These are phyloP conservation scores for Valencia hispanica DNA, from an alignment of 2,797 vertebrate species.

Conservation along the genomic window DNA sequence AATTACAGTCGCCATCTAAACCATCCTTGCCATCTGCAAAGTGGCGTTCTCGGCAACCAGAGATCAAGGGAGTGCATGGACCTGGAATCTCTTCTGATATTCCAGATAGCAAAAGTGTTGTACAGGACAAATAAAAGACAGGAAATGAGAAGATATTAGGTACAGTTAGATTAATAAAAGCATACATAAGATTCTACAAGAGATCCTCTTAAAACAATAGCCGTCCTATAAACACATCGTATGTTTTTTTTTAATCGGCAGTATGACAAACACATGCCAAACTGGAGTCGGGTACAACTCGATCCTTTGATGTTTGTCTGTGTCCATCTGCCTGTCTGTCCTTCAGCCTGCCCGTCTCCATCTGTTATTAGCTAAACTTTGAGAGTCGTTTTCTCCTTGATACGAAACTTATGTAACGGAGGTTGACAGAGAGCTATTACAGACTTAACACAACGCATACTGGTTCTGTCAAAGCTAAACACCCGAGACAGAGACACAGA, in stretches of 20 bases:
- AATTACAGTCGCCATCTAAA: slow-evolving; percentile 62
- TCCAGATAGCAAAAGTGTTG: slow-evolving; percentile 48
- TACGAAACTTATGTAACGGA: slow-evolving; percentile 66
- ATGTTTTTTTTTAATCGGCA: slow-evolving; percentile 23
- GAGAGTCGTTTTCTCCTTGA: slow-evolving; percentile 65
- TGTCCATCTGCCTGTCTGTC: slow-evolving; percentile 45
- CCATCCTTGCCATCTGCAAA: slow-evolving; percentile 36
- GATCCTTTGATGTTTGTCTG: slow-evolving; percentile 59
- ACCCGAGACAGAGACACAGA: slow-evolving; percentile 38
- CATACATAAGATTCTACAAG: slow-evolving; percentile 1
- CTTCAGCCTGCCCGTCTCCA: slow-evolving; percentile 47
- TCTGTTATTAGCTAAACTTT: slow-evolving; percentile 52
- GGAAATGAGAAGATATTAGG: slow-evolving; percentile 28
- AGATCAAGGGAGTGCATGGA: slow-evolving; percentile 34
- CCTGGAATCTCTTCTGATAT: slow-evolving; percentile 56
- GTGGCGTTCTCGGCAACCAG: slow-evolving; percentile 37
- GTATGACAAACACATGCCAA: slow-evolving; percentile 8
- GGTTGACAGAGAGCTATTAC: slow-evolving; percentile 61
- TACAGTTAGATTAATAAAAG: slow-evolving; percentile 9
- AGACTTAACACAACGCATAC: slow-evolving; percentile 54
- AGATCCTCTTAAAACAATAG: slow-evolving; percentile 15
- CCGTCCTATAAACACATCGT: not conserved
- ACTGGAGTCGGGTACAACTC: slow-evolving; percentile 35
- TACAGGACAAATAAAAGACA: slow-evolving; percentile 34
- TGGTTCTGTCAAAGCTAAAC: slow-evolving; percentile 56